Evolutionary conservation across 2,113 vertebrate genomes (phyloP).

Genomic region (Cyprinus carpio): DNA sequence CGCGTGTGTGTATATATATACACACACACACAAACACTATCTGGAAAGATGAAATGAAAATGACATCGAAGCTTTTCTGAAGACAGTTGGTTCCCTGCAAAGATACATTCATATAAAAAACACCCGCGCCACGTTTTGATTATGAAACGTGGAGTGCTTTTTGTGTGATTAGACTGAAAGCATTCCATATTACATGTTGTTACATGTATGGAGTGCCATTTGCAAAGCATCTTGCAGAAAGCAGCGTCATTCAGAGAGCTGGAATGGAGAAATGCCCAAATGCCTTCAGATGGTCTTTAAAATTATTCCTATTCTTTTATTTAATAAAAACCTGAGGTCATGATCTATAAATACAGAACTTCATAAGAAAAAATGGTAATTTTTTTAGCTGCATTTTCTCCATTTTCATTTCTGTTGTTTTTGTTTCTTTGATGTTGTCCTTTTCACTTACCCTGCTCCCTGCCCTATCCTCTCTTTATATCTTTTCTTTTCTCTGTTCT

Average conservation of each 20-base stretch:
- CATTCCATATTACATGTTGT: constrained; percentile 46
- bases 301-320: neutral
- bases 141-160: no score
- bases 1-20: no score
- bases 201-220: constrained; percentile 60
- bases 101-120: no score
- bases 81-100: no score
- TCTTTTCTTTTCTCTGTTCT: constrained; percentile 60
- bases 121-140: no score
- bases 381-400: constrained; percentile 48
- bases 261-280: constrained; percentile 43
- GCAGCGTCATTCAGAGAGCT: constrained; percentile 22
- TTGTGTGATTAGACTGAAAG: neutral
- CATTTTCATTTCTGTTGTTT: constrained; percentile 55
- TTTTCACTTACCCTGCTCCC: constrained; percentile 44
- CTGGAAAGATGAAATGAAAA: no score
- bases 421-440: constrained; percentile 17
- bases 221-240: constrained; percentile 46
- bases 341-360: neutral
- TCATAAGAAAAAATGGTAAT: no score
- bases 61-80: no score
- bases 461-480: constrained; percentile 54
- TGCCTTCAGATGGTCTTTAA: constrained; percentile 37
- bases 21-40: no score
- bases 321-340: neutral